phyloP scores from a whole-genome alignment of 2,888 invertebrate species.

The Sesia apiformis region DNA sequence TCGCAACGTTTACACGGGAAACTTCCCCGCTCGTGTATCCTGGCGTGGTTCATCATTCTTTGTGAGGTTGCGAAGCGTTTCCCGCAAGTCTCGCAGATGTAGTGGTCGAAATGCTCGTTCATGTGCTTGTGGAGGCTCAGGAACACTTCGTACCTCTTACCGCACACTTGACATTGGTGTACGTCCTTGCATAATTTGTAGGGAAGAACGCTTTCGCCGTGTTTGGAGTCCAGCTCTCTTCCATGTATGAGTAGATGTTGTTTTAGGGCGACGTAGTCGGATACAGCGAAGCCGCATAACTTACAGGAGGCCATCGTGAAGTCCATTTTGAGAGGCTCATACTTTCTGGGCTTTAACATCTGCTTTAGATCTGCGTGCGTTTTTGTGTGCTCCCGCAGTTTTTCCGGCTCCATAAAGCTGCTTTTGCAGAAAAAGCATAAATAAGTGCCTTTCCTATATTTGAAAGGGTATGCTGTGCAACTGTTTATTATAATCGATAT shows the following conservation, averaged over 20 bases:
- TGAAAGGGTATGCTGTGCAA: slow-evolving; percentile 61
- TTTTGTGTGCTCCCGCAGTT: slow-evolving; percentile 48
- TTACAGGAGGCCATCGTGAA: slow-evolving; percentile 45
- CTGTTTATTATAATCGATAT: slow-evolving; percentile 46
- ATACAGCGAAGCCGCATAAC: slow-evolving; percentile 35
- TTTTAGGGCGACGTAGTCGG: slow-evolving; percentile 43
- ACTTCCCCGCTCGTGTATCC: slow-evolving; percentile 49
- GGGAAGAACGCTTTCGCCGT: slow-evolving; percentile 56
- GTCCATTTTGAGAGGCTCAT: slow-evolving; percentile 62
- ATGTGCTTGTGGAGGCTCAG: slow-evolving; percentile 60
- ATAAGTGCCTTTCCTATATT: slow-evolving; percentile 58
- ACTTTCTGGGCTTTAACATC: slow-evolving; percentile 47
- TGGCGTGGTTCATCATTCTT: slow-evolving; percentile 53
- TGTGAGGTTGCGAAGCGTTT: slow-evolving; percentile 57
- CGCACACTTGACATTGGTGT: slow-evolving; percentile 56
- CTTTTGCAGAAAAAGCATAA: slow-evolving; percentile 58
- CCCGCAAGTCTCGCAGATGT: slow-evolving; percentile 63
- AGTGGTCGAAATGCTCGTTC: slow-evolving; percentile 63
- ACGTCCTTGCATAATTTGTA: slow-evolving; percentile 56
- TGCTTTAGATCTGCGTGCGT: slow-evolving; percentile 36
- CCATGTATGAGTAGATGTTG: slow-evolving; percentile 44
- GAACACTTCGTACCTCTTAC: slow-evolving; percentile 60
- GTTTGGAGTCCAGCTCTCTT: slow-evolving; percentile 38
- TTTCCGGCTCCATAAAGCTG: slow-evolving; percentile 55
- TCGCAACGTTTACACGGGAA: slow-evolving; percentile 58